A percentile compares a stretch with the other conserved stretches of the same genome.
Conservation (phyloP, 2,888 invertebrate genomes). For the Andrena flavipes region DNA sequence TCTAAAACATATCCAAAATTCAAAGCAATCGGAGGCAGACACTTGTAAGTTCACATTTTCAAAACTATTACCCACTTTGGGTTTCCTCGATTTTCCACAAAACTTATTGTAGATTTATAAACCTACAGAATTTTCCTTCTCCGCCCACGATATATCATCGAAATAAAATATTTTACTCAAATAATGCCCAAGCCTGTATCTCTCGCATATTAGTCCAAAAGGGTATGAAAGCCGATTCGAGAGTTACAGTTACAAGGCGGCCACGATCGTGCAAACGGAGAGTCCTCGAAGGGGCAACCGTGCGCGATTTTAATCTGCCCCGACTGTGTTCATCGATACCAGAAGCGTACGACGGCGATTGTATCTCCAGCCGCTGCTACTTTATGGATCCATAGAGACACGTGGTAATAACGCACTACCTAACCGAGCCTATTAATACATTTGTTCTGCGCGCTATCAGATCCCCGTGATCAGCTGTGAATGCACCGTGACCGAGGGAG, state of each 20-base stretch:
- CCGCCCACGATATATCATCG: too few relatives aligned
- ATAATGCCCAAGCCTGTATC: too few relatives aligned
- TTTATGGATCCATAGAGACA: slow-evolving; percentile 63
- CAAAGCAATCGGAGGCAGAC: too few relatives aligned
- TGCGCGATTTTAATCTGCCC: slow-evolving; percentile 50
- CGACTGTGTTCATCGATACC: slow-evolving; percentile 44
- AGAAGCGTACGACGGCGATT: slow-evolving; percentile 51
- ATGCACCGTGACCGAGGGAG: slow-evolving; percentile 24
- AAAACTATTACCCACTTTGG: too few relatives aligned
- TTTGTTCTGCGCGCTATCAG: slow-evolving; percentile 74
- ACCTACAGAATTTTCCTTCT: too few relatives aligned
- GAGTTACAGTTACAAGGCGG: slow-evolving; percentile 36
- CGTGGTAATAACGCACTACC: slow-evolving; percentile 70
- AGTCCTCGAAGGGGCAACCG: slow-evolving; percentile 15
- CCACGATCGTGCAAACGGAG: slow-evolving; percentile 18
- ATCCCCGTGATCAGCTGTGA: slow-evolving; percentile 52
- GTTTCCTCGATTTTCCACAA: too few relatives aligned
- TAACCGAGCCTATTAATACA: slow-evolving; percentile 74
- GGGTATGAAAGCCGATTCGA: neutral
- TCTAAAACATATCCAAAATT: too few relatives aligned
- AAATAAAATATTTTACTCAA: too few relatives aligned
- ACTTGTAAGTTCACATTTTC: too few relatives aligned
- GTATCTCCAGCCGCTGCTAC: slow-evolving; percentile 47
- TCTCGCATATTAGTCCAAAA: neutral
- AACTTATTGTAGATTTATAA: too few relatives aligned